Base-by-base conservation (phyloP, 2,888 invertebrate species). In the Idaea straminata region DNA sequence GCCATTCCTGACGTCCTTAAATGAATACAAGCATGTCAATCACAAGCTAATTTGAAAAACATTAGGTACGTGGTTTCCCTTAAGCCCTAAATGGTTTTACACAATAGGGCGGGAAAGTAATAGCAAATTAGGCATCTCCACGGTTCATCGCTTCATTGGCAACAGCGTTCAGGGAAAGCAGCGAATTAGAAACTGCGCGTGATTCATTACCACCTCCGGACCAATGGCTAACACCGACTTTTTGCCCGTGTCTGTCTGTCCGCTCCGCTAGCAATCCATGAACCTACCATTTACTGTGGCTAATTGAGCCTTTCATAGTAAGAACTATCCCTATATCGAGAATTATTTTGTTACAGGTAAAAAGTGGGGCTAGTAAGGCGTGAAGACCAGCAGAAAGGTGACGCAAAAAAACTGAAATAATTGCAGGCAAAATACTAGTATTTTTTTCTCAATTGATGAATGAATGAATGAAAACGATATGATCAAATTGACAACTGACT, bases 131-230 rank as follows among this genome's bases (percentile, higher is more conserved):
- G 80, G 73, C 76, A 77, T 76, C 74, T 77, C 69, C 77, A 79
- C 79, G 83, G 82, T 81, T 82, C 80, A 83, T 81, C 76, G 80
- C 78, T 61, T 74, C 77, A 70, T 74, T 76, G 74, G 68, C 74
- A 77, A 73, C 66, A 74, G 69, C 72, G 66, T 70, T 74, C 74
- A 70, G 78, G 73, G 65, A 87, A 87, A 86, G 82, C 70, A 72
- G 68, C 69, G 68, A 73, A 77, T 84, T 84, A 73, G 85, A 79
- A 69, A 72, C 64, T 57, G 64, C 69, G 77, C 77, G 82, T 73
- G 64, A 71, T 75, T 69, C 78, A 77, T 76, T 73, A 75, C 68
- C 70, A 64, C 64, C 15, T 68, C 36, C n/a, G 47, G 61, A 38
- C 59, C 16, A 25, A 47, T 16, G 36, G 13, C 61, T 35, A 59